Percentiles rank a stretch among this genome's conserved stretches.
Conservation (phyloP, 2,888 invertebrate genomes). For the Cataglyphis altisquamis region DNA sequence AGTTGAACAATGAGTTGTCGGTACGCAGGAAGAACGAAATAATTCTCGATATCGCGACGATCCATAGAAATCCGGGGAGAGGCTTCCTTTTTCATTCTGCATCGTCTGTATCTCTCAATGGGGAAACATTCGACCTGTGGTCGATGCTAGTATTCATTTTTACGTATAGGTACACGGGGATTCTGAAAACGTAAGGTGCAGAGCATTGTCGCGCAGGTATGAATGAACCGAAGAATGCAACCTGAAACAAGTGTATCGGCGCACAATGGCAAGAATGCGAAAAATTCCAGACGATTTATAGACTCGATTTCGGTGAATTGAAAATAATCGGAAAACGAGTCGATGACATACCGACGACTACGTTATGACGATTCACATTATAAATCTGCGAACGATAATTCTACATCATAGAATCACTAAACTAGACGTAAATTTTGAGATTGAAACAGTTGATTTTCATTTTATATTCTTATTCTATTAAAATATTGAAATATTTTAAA, state of each 20-base stretch:
- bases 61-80: slow-evolving; percentile 49
- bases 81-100: slow-evolving; percentile 64
- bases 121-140: slow-evolving; percentile 64
- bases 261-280: slow-evolving; percentile 79
- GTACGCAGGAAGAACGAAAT: slow-evolving; percentile 71
- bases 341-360: neutral
- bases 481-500: neutral
- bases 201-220: slow-evolving; percentile 81
- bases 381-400: neutral
- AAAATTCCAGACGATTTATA: slow-evolving; percentile 82
- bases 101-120: slow-evolving; percentile 65
- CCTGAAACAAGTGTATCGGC: slow-evolving; percentile 83
- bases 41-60: slow-evolving; percentile 79
- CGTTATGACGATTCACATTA: neutral
- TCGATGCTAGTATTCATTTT: slow-evolving; percentile 44
- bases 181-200: slow-evolving; percentile 82
- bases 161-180: slow-evolving; percentile 57
- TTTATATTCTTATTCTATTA: neutral
- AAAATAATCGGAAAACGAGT: neutral
- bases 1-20: slow-evolving; percentile 55
- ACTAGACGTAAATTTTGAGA: slow-evolving; percentile 49
- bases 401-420: neutral
- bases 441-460: neutral
- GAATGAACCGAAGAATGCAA: slow-evolving; percentile 81
- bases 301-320: slow-evolving; percentile 65